phyloP scores from a whole-genome alignment of 2,888 invertebrate genomes.

The Lissocephala sabroskyi region DNA sequence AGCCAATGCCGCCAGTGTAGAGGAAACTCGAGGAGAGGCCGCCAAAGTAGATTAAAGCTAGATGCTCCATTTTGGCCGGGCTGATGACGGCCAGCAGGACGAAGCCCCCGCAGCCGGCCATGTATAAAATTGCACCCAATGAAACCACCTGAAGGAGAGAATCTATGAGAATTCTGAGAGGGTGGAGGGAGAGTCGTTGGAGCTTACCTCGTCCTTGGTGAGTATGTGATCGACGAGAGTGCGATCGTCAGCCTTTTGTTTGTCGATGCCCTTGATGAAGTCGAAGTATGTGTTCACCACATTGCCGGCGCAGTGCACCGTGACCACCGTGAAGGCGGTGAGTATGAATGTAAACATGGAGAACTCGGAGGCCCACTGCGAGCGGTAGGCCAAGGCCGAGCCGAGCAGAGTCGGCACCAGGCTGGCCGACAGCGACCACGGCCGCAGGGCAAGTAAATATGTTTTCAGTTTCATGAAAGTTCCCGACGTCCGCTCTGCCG shows the following conservation, averaged over 20 bases:
- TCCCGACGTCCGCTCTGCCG: conserved; percentile 43
- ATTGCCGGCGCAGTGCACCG: conserved; percentile 96
- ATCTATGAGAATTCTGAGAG: not conserved
- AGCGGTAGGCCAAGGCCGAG: conserved; percentile 89
- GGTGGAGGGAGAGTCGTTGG: not conserved
- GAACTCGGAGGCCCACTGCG: conserved; percentile 83
- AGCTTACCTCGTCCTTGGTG: conserved; percentile 78
- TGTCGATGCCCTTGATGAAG: conserved; percentile 94
- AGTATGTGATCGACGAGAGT: conserved; percentile 95
- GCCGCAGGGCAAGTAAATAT: conserved; percentile 89
- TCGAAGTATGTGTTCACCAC: conserved; percentile 97
- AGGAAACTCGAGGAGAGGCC: conserved; percentile 95
- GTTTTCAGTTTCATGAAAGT: conserved; percentile 89
- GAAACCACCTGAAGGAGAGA: conserved; percentile 81
- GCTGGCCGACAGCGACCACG: conserved; percentile 95
- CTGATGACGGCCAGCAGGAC: conserved; percentile 84
- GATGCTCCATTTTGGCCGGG: conserved; percentile 94
- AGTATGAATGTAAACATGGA: conserved; percentile 85
- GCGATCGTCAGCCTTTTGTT: conserved; percentile 92
- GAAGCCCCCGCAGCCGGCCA: conserved; percentile 89
- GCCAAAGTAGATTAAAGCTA: conserved; percentile 95
- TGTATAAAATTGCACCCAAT: conserved; percentile 89
- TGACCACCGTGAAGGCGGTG: conserved; percentile 88
- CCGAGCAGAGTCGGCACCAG: conserved; percentile 92
- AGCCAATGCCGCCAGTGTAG: conserved; percentile 96